Base-by-base conservation (phyloP, 2,888 invertebrate genomes). In the Drosophila histrio region DNA sequence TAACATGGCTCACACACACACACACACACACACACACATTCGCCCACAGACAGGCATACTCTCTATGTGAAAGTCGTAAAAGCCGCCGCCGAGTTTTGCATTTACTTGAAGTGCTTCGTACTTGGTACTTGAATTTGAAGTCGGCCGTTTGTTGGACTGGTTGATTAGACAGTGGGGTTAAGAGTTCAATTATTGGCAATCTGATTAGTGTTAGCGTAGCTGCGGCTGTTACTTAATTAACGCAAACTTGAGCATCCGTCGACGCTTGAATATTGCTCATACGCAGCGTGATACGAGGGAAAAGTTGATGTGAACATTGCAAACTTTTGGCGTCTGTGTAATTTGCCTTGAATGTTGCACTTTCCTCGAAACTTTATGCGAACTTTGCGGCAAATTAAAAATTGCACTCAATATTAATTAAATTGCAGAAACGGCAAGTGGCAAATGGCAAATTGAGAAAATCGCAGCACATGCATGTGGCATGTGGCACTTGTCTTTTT, bases 351-450 rank as follows among this genome's bases (percentile, higher is more conserved):
- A 54, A 30, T 38, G 49, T 53, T 54, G 36, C 54, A 43, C 53
- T 59, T 28, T 30, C 19, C 39, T 41, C n/a, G 32, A 43, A 59
- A 53, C 43, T 32, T 47, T 50, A 15, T 34, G 28, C 15, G 22
- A 44, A 50, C 41, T 41, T 61, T 59, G 34, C 17, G 15, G 38
- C 39, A 26, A 62, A 63, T 73, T 58, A 66, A 77, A 74, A 71
- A 52, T 47, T 64, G 54, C 67, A 63, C 61, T 74, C 62, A 64
- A 69, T 74, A 83, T 70, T 78, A 83, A 86, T 84, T 76, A 77
- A 80, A 72, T 70, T 65, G 39, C 67, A 53, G 67, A 47, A 57
- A 65, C 34, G 24, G 34, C 32, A 36, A 22, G 15, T 43, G 50
- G 50, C 15, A 65, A 32, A 30, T 54, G 58, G 59, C 53, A 28